A percentile compares a stretch with the other conserved stretches of the same genome.
These are phyloP conservation scores for Dufourea novaeangliae DNA, from an alignment of 1,140 invertebrate species.

Conservation along the genomic window DNA sequence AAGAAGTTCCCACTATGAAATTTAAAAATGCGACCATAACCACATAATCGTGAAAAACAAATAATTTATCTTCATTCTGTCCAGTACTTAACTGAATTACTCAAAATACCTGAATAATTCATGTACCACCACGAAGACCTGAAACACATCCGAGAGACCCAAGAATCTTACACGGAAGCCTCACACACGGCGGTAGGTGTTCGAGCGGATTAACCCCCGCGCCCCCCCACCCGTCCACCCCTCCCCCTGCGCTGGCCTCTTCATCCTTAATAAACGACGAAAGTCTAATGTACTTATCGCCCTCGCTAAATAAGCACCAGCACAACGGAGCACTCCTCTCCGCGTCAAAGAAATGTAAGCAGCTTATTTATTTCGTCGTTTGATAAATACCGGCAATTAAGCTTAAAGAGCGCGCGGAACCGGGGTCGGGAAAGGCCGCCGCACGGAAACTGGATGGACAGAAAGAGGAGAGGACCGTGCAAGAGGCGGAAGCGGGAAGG, in stretches of 20 bases:
- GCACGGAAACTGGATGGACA: not conserved
- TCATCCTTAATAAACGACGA: constrained; percentile 63
- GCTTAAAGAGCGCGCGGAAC: constrained; percentile 57
- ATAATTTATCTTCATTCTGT: no score
- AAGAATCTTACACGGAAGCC: constrained; percentile 8
- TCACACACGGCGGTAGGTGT: constrained; percentile 35
- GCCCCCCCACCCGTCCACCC: not conserved
- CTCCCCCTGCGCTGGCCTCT: constrained; percentile 6
- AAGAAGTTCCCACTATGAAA: no score
- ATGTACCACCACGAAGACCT: no score
- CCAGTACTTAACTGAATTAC: no score
- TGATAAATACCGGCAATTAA: constrained; percentile 79
- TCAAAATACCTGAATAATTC: no score
- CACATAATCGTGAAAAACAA: no score
- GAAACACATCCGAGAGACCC: not conserved
- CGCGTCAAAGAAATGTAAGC: constrained; percentile 74
- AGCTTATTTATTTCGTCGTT: constrained; percentile 77
- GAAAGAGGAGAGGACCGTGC: not conserved
- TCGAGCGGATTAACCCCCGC: constrained; percentile 49
- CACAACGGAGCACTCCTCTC: constrained; percentile 45
- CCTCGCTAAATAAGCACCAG: constrained; percentile 70
- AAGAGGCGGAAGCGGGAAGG: constrained; percentile 1
- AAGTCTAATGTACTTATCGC: constrained; percentile 71
- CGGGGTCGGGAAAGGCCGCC: constrained; percentile 4
- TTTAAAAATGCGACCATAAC: no score